Percentiles rank a stretch among this genome's conserved stretches.
Conservation (phyloP, 2,797 vertebrate species). For the Coilia nasus region DNA sequence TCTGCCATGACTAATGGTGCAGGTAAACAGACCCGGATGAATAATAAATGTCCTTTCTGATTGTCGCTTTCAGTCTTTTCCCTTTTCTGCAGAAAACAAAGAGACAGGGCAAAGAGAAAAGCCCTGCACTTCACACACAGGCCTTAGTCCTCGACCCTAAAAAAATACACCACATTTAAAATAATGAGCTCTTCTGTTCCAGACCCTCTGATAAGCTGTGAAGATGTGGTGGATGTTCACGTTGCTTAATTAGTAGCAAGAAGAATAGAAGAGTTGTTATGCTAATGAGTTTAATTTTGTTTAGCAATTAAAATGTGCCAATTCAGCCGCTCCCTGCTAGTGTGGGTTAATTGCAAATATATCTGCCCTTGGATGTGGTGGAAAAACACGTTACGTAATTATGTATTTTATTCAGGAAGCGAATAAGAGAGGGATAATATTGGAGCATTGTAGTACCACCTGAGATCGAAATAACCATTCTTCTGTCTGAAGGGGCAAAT, state of each 20-base stretch:
- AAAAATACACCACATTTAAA: not conserved
- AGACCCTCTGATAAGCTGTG: not conserved
- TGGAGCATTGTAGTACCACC: not conserved
- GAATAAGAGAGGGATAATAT: not conserved
- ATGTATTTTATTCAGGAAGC: not conserved
- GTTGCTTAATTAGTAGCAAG: not conserved
- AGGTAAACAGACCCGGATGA: constrained; percentile 35
- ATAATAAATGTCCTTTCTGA: constrained; percentile 40
- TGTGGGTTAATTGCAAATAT: not conserved
- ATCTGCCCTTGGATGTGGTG: not conserved
- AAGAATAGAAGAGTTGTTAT: constrained; percentile 1
- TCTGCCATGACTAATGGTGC: constrained; percentile 41
- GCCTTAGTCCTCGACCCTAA: not conserved
- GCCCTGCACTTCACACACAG: not conserved
- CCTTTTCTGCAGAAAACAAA: not conserved
- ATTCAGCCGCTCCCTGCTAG: not conserved
- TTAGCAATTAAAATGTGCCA: constrained; percentile 8
- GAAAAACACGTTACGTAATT: constrained; percentile 4
- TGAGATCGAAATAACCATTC: not conserved
- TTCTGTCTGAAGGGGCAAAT: not conserved
- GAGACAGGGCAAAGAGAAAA: not conserved
- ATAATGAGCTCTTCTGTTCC: not conserved
- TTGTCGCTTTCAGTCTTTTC: not conserved
- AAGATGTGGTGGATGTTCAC: not conserved
- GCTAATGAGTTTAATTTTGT: constrained; percentile 20